A percentile compares a stretch with the other conserved stretches of the same genome.
Evolutionary conservation across 2,888 invertebrate genomes (phyloP).

Genomic region (Melanotus villosus): DNA sequence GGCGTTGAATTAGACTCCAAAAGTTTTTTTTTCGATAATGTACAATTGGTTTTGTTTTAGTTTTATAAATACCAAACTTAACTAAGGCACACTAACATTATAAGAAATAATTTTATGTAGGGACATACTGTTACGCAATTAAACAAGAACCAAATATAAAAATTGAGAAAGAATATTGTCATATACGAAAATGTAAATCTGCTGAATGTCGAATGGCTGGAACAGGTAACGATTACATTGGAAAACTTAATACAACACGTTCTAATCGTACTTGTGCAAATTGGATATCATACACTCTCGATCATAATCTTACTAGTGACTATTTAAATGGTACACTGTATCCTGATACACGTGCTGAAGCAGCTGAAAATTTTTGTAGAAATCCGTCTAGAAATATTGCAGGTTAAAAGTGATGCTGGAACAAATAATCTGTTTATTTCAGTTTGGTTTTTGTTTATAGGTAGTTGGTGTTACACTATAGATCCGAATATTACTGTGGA

Average conservation of each 20-base stretch:
- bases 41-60: too few species aligned
- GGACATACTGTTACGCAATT: slow-evolving; percentile 68
- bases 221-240: slow-evolving; percentile 74
- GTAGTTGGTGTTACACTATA: slow-evolving; percentile 79
- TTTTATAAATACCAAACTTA: too few species aligned
- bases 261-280: slow-evolving; percentile 70
- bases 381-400: slow-evolving; percentile 74
- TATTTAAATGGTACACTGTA: slow-evolving; percentile 67
- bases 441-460: slow-evolving; percentile 51
- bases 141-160: slow-evolving; percentile 53
- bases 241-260: slow-evolving; percentile 68
- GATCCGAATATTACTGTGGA: slow-evolving; percentile 71
- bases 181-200: slow-evolving; percentile 69
- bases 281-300: slow-evolving; percentile 62
- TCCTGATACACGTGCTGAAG: slow-evolving; percentile 68
- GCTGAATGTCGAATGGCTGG: slow-evolving; percentile 72
- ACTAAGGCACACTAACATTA: too few species aligned
- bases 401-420: slow-evolving; percentile 56
- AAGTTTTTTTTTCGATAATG: too few species aligned
- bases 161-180: slow-evolving; percentile 66
- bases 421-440: too few species aligned
- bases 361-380: slow-evolving; percentile 77
- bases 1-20: too few species aligned
- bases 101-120: slow-evolving; percentile 53
- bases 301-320: slow-evolving; percentile 51